These are phyloP conservation scores for Procambarus virginalis DNA, from an alignment of 1,140 invertebrate genomes.

Conservation along the genomic window DNA sequence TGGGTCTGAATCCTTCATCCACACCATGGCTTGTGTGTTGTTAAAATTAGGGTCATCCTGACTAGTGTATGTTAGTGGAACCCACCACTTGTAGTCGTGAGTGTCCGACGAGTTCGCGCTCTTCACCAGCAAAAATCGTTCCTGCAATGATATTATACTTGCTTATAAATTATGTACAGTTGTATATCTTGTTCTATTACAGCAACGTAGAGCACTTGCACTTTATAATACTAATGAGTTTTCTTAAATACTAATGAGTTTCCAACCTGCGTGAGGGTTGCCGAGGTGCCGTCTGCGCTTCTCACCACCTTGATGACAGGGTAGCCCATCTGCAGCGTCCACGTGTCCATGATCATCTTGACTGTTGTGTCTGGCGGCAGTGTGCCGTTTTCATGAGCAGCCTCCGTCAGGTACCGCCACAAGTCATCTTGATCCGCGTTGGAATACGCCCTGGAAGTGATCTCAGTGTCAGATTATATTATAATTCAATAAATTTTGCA, in stretches of 20 bases:
- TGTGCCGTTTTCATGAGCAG: constrained; percentile 44
- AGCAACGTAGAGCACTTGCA: neutral
- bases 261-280: constrained; percentile 21
- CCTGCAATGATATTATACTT: constrained; percentile 13
- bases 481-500: too few relatives aligned
- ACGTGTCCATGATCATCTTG: constrained; percentile 69
- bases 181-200: neutral
- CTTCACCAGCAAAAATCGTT: constrained; percentile 56
- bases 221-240: constrained; percentile 36
- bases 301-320: constrained; percentile 71
- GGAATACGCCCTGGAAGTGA: constrained; percentile 70
- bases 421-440: constrained; percentile 87
- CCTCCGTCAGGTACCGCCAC: constrained; percentile 15
- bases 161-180: too few relatives aligned
- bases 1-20: constrained; percentile 74
- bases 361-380: constrained; percentile 80
- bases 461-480: too few relatives aligned
- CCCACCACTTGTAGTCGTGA: constrained; percentile 81
- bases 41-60: constrained; percentile 79
- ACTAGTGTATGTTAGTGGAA: constrained; percentile 87
- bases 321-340: constrained; percentile 43
- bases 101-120: constrained; percentile 70
- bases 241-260: constrained; percentile 27
- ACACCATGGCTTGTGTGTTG: constrained; percentile 81
- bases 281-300: neutral